Evolutionary conservation across 2,797 vertebrate species (phyloP).

Genomic region (Tragopan temminckii): DNA sequence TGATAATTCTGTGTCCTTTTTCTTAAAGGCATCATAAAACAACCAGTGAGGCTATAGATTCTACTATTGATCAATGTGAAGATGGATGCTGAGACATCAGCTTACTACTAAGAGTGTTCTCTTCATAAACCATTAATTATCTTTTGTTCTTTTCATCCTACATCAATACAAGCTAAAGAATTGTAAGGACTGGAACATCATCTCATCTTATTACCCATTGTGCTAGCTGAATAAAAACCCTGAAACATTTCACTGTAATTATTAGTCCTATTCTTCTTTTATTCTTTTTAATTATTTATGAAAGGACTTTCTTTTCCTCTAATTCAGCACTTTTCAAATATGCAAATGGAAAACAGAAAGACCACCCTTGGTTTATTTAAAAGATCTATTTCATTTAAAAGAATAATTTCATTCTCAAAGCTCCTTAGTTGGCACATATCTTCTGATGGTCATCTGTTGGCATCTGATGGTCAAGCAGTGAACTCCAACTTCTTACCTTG

Average conservation of each 20-base stretch:
- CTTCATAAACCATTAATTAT: conserved; percentile 33
- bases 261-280: conserved; percentile 18
- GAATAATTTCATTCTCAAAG: not conserved
- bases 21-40: conserved; percentile 38
- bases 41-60: conserved; percentile 41
- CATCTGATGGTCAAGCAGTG: not conserved
- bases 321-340: conserved; percentile 1
- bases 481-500: not conserved
- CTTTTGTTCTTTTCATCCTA: conserved; percentile 54
- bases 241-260: conserved; percentile 39
- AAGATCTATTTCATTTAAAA: not conserved
- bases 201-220: conserved; percentile 24
- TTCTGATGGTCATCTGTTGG: no score
- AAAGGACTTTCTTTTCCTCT: not conserved
- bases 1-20: conserved; percentile 42
- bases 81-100: conserved; percentile 38
- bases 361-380: not conserved
- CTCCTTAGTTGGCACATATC: not conserved
- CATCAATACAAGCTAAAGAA: conserved; percentile 22
- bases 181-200: conserved; percentile 23
- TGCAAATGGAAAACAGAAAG: not conserved
- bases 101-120: conserved; percentile 4
- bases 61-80: conserved; percentile 53
- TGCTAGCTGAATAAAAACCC: conserved; percentile 32
- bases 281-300: conserved; percentile 3